Evolutionary conservation across 2,888 invertebrate species (phyloP).

Genomic region (Drosophila siamana): DNA sequence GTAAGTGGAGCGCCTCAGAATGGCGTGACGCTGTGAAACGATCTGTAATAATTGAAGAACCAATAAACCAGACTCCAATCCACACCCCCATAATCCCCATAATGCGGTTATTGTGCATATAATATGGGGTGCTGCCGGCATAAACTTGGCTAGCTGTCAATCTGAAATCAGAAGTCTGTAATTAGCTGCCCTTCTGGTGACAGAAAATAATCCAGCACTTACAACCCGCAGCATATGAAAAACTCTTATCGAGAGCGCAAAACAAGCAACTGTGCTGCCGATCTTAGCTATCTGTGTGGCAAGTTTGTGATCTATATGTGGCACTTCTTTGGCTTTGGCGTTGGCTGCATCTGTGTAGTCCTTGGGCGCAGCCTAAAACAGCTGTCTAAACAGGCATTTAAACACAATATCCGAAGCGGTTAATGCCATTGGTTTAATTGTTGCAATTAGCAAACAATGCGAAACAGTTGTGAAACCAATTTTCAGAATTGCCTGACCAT

Average conservation of each 20-base stretch:
- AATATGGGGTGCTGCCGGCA: not conserved
- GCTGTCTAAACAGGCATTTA: conserved; percentile 54
- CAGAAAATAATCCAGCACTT: too few species aligned
- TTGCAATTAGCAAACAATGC: conserved; percentile 60
- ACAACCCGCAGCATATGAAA: too few species aligned
- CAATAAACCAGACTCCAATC: not conserved
- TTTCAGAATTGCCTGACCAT: conserved; percentile 49
- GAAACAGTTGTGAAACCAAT: conserved; percentile 66
- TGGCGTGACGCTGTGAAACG: conserved; percentile 40
- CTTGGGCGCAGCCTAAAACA: conserved; percentile 45
- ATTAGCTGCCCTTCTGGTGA: too few species aligned
- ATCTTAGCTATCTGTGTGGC: conserved; percentile 15
- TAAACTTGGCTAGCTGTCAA: not conserved
- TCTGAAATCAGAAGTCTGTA: not conserved
- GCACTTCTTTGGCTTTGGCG: conserved; percentile 21
- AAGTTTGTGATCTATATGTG: conserved; percentile 19
- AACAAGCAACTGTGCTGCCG: conserved; percentile 8
- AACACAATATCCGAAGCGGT: conserved; percentile 40
- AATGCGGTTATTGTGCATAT: conserved; percentile 1
- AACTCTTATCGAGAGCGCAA: conserved; percentile 1
- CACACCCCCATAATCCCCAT: not conserved
- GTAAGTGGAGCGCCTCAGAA: conserved; percentile 50
- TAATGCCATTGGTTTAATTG: conserved; percentile 53
- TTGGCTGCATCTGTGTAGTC: conserved; percentile 34
- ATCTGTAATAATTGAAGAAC: conserved; percentile 34